Conservation (phyloP, 2,888 invertebrate genomes). For the Nebria salina region DNA sequence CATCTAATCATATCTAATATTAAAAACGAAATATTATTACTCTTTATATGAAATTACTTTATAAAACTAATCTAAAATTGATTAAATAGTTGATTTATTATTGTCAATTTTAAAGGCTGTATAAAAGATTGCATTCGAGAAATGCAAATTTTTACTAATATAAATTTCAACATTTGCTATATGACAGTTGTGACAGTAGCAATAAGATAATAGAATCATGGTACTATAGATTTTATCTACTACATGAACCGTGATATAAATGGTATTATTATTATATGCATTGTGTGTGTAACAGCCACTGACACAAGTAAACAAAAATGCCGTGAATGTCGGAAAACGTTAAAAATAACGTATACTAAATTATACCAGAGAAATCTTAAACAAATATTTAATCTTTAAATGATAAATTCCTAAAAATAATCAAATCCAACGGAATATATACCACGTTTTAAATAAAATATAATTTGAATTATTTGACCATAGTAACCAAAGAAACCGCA, state of each 20-base stretch:
- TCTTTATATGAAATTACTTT: too few relatives aligned
- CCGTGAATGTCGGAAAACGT: conserved; percentile 4
- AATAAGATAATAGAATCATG: conserved; percentile 19
- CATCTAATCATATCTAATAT: too few relatives aligned
- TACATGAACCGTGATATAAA: conserved; percentile 15
- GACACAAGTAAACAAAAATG: conserved; percentile 12
- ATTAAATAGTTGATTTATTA: too few relatives aligned
- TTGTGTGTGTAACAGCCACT: not conserved
- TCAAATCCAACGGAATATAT: not conserved
- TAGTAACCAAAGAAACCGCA: conserved; percentile 14
- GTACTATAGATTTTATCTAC: conserved; percentile 8
- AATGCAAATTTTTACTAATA: not conserved
- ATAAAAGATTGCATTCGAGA: not conserved
- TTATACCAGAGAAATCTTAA: not conserved
- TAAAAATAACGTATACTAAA: not conserved
- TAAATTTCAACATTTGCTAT: conserved; percentile 4
- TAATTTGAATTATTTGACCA: not conserved
- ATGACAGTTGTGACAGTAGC: conserved; percentile 24
- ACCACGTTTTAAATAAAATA: not conserved
- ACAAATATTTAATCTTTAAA: not conserved
- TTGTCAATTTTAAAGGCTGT: not conserved
- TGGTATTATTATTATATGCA: not conserved
- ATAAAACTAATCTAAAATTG: too few relatives aligned
- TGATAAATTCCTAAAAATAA: not conserved
- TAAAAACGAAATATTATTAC: too few relatives aligned